Evolutionary conservation across 2,113 vertebrate genomes (phyloP).

Genomic region (Acinonyx jubatus): DNA sequence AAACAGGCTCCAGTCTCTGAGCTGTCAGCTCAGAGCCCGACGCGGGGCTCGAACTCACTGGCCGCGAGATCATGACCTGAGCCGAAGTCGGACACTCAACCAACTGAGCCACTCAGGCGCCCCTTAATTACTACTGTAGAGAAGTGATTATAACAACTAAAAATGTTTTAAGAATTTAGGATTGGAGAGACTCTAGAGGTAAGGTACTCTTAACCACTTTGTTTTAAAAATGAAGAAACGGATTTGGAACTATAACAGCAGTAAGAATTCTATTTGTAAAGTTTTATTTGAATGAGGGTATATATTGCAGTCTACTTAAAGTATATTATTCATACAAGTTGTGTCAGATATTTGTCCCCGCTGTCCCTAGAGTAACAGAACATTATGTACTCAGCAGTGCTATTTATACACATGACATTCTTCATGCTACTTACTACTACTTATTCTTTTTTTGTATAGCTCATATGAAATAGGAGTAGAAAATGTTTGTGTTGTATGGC

Average conservation of each 20-base stretch:
- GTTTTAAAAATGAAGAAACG: conserved; percentile 42
- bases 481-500: conserved; percentile 41
- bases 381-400: conserved; percentile 70
- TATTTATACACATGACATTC: conserved; percentile 78
- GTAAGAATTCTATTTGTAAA: conserved; percentile 36
- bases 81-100: too few species aligned
- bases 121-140: not conserved
- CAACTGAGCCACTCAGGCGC: too few species aligned
- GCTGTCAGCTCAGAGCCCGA: too few species aligned
- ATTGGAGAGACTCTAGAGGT: not conserved
- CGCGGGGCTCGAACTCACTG: too few species aligned
- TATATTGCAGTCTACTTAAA: not conserved
- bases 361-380: conserved; percentile 54
- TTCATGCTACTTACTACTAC: conserved; percentile 59
- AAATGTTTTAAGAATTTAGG: conserved; percentile 38
- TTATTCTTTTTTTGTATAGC: conserved; percentile 55
- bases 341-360: conserved; percentile 51
- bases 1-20: too few species aligned
- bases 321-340: conserved; percentile 52
- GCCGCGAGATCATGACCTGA: too few species aligned
- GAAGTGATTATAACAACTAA: not conserved
- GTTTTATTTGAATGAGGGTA: conserved; percentile 37
- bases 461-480: conserved; percentile 55
- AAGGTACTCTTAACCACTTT: not conserved
- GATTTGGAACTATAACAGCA: not conserved